Evolutionary conservation across 2,113 vertebrate species (phyloP).

Genomic region (Chamaea fasciata): DNA sequence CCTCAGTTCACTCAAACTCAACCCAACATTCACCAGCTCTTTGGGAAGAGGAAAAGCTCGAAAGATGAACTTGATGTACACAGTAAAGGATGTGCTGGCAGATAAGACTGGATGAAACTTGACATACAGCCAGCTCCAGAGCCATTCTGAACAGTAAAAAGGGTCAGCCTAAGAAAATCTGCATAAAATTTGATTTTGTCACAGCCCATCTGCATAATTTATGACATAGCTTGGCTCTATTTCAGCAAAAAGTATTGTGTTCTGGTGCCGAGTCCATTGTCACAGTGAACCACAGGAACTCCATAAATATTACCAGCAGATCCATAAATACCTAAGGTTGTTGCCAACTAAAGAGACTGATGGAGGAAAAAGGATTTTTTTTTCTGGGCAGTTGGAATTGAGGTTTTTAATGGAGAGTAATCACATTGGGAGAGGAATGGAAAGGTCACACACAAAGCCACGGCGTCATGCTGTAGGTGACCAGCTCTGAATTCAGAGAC

Average conservation of each 20-base stretch:
- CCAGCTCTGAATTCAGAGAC: background rate
- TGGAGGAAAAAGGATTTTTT: background rate
- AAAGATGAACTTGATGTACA: background rate
- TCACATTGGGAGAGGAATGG: background rate
- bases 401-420: background rate
- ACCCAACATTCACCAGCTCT: background rate
- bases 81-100: background rate
- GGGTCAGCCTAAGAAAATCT: background rate
- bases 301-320: background rate
- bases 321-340: background rate
- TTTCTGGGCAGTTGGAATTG: background rate
- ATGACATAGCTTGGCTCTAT: background rate
- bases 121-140: background rate
- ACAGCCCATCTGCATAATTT: background rate
- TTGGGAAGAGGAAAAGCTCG: fast-evolving
- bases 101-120: background rate
- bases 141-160: background rate
- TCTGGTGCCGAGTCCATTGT: background rate
- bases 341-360: background rate
- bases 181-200: background rate
- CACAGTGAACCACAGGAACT: background rate
- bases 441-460: background rate
- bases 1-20: background rate
- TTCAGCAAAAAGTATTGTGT: background rate
- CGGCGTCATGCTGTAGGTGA: background rate